Base-by-base conservation (phyloP, 2,113 vertebrate genomes). In the Blennius ocellaris region DNA sequence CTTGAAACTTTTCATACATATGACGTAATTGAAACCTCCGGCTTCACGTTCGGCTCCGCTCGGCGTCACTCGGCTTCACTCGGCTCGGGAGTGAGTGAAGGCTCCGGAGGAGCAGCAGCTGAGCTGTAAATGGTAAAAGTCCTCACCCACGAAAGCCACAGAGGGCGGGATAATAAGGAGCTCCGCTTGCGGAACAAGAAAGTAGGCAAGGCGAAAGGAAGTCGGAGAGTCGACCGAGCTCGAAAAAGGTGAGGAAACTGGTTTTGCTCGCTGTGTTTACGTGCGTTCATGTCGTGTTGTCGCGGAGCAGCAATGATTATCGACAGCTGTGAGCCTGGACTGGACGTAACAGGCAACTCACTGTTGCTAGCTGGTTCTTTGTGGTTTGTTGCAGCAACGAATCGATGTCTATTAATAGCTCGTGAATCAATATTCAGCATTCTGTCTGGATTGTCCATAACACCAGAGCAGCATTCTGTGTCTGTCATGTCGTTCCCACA, bases 91-190 rank as follows among this genome's bases (percentile, higher is more conserved):
- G 43, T n/a, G 21, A n/a, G n/a, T n/a, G 8, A 14, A 6, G 8
- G 15, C 60, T 68, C 55, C 50, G 5, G 39, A 30, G 63, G 43
- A 38, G 47, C 54, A 49, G 50, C 62, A n/a, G 39, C 49, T 10
- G 53, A 3, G 76, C 75, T 51, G 64, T 69, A 58, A 39, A 66
- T 64, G 45, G 73, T 72, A 39, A 30, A 52, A 70, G 70, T 72
- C 57, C 12, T 61, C 44, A 11, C 55, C 11, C 30, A 59, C 14
- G 2, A 39, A 39, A 15, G 59, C 75, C 17, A 8, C 59, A 69
- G 75, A 81, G 75, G 71, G 76, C 79, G 81, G 81, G 21, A 30
- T 30, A 74, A 75, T 77, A 70, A 88, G 72, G 40, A 71, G 62
- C 51, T 37, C 9, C 12, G 30, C 1, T 6, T 30, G 16, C 67